phyloP scores from a whole-genome alignment of 1,140 invertebrate genomes.

The Euura saliciscinereae region DNA sequence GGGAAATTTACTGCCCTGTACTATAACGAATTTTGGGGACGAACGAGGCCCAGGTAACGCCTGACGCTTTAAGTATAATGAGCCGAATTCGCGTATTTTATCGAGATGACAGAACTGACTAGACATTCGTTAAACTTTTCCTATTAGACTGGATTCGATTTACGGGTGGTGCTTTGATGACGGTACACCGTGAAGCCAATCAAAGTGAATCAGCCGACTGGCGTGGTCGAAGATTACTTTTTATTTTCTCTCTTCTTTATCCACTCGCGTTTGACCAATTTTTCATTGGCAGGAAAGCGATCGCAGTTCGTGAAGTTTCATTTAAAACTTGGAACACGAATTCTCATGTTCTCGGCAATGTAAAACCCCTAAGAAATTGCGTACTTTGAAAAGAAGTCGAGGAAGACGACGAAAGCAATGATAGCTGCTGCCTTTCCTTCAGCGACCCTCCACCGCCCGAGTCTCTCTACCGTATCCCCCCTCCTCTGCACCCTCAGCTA shows the following conservation, averaged over 20 bases:
- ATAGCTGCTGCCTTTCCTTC: not conserved
- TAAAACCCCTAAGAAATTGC: not conserved
- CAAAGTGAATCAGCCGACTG: not conserved
- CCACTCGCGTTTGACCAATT: not conserved
- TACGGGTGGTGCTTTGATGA: not conserved
- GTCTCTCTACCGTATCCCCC: not conserved
- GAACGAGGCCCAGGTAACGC: not conserved
- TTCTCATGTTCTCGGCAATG: not conserved
- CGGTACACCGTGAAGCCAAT: not conserved
- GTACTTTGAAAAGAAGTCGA: constrained; percentile 2
- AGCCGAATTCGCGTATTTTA: not conserved
- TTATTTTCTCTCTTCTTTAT: not conserved
- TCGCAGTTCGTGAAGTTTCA: not conserved
- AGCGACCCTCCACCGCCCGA: not conserved
- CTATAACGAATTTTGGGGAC: not conserved
- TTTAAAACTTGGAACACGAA: constrained; percentile 5
- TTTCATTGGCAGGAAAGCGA: not conserved
- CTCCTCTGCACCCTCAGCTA: not conserved
- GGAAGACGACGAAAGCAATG: not conserved
- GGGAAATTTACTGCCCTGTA: not conserved
- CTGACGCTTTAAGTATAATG: not conserved
- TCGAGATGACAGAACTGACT: not conserved
- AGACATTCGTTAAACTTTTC: not conserved
- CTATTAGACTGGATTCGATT: not conserved
- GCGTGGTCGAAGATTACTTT: not conserved